Evolutionary conservation across 2,888 invertebrate species (phyloP), one percentile per base, ranked within the genome.

Genomic region (Hartigia nigra): DNA sequence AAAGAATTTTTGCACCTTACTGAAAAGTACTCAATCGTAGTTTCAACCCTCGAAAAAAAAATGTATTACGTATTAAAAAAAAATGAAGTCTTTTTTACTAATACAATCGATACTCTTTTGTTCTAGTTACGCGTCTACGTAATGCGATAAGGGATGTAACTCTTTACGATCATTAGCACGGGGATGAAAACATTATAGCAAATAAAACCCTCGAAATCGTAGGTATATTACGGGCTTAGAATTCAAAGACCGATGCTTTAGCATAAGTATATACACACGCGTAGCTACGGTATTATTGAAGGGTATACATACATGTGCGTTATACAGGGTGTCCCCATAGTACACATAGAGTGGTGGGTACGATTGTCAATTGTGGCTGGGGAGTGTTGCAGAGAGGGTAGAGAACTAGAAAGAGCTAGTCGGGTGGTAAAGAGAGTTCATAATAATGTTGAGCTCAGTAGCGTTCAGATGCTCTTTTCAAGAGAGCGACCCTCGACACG

Each of bases 401-500:
- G 72, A 72, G 9, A 34, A 31, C 72, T 34, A 72, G 72, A 72
- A 72, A 80, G 79, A 80, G 36, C 90, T 88, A 81, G 91, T 88
- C 84, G 80, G 11, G 14, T 69, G 80, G 76, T 81, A 81, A 69
- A 81, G 85, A 82, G 84, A 87, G 88, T 88, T 88, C 86, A 90
- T 88, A 90, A 90, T 89, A 89, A 89, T 85, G 84, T 86, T 82
- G 84, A 82, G 83, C 87, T 86, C 84, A 82, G 84, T 84, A 81
- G 82, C 80, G 86, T 84, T 89, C 87, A 82, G 89, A 87, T 88
- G 90, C 88, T 88, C 88, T 90, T 90, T 90, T 89, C 84, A 88
- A 86, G 87, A 86, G 87, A 79, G 80, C 82, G 86, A 88, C 87
- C 88, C 88, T 86, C 82, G 80, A 72, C 34, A 34, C 72, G 31